These are phyloP conservation scores for Pelobates cultripes DNA, from an alignment of 2,797 vertebrate species.

Conservation along the genomic window DNA sequence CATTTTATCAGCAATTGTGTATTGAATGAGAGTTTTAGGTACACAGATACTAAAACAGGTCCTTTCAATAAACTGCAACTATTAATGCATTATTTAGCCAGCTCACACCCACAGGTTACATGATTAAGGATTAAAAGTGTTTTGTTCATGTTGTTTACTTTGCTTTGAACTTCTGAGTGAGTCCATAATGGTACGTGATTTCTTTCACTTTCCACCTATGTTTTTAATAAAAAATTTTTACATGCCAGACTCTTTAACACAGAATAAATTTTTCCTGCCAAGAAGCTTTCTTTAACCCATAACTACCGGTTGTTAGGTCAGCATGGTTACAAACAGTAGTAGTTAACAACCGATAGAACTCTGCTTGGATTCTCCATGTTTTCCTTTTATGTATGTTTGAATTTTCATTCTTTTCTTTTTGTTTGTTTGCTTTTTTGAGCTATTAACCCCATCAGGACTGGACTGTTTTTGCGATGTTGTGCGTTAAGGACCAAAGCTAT, in stretches of 20 bases:
- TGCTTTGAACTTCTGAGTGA: constrained; percentile 16
- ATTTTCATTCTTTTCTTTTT: too few relatives aligned
- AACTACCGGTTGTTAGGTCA: not conserved
- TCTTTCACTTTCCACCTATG: constrained; percentile 53
- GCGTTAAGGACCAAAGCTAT: too few relatives aligned
- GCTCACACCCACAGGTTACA: not conserved
- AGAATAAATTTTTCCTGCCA: not conserved
- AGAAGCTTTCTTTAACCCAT: not conserved
- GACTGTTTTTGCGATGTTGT: too few relatives aligned
- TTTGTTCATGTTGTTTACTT: constrained; percentile 30
- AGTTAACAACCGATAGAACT: too few relatives aligned
- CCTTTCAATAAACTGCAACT: not conserved
- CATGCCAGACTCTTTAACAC: constrained; percentile 33
- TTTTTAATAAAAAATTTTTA: constrained; percentile 38
- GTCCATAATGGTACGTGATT: constrained; percentile 31
- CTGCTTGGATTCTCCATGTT: too few relatives aligned
- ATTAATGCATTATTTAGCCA: not conserved
- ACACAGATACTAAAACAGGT: not conserved
- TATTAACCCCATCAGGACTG: too few relatives aligned
- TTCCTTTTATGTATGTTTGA: too few relatives aligned
- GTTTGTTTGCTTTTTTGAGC: too few relatives aligned
- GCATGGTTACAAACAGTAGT: too few relatives aligned
- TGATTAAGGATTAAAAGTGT: not conserved
- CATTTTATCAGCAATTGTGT: not conserved
- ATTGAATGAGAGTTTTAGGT: not conserved